A percentile compares a stretch with the other conserved stretches of the same genome.
phyloP scores from a whole-genome alignment of 2,113 vertebrate genomes.

The Etia nguti region DNA sequence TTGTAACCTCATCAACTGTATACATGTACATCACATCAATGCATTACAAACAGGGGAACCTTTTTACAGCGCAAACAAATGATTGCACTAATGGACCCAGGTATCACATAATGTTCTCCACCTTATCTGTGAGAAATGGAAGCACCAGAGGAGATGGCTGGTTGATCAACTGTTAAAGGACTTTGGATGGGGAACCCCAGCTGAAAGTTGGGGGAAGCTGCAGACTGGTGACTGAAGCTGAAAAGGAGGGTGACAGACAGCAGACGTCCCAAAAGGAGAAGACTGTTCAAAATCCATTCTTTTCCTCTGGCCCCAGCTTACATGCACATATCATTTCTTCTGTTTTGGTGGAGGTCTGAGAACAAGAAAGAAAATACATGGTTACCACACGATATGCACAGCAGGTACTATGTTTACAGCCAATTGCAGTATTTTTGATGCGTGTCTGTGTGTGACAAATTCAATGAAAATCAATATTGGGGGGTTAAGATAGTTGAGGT shows the following conservation, averaged over 20 bases:
- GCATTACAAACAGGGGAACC: background rate
- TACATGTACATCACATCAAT: fast-evolving
- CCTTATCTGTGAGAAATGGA: background rate
- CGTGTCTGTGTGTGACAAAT: background rate
- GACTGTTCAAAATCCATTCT: background rate
- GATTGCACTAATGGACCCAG: background rate
- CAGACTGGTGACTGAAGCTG: background rate
- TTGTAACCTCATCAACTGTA: background rate
- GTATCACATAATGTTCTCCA: background rate
- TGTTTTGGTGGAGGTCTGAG: conserved; percentile 79
- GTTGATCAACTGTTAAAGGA: background rate
- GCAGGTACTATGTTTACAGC: background rate
- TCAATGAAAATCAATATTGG: background rate
- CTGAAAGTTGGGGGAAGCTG: background rate
- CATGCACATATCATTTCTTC: conserved; percentile 71
- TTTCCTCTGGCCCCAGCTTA: background rate
- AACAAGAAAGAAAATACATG: background rate
- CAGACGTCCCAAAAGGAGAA: background rate
- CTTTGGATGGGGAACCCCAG: background rate
- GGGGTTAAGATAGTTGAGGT: background rate
- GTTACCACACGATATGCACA: background rate
- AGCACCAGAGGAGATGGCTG: background rate
- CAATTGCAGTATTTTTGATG: background rate
- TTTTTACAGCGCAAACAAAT: background rate
- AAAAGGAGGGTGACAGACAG: background rate